These are phyloP conservation scores for Bubalus kerabau DNA, from an alignment of 2,113 vertebrate species.

Conservation along the genomic window DNA sequence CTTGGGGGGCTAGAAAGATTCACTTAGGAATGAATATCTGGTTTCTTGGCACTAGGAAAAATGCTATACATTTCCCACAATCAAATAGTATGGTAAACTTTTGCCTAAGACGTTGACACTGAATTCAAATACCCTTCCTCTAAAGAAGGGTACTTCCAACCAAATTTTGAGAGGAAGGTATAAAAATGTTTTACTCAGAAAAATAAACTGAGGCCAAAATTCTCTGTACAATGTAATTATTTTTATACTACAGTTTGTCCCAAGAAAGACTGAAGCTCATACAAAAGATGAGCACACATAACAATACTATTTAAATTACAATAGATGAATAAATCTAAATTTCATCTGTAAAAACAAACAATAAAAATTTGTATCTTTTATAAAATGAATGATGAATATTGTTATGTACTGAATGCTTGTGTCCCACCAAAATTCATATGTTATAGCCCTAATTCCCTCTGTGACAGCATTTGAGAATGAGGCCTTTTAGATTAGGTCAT, in stretches of 20 bases:
- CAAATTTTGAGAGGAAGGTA: neutral
- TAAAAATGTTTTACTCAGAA: neutral
- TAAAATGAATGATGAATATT: neutral
- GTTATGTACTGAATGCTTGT: neutral
- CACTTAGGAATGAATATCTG: neutral
- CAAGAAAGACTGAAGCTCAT: neutral
- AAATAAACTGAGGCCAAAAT: neutral
- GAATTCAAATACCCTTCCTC: neutral
- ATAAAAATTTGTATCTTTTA: neutral
- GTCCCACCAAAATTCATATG: neutral
- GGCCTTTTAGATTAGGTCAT: neutral
- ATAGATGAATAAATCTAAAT: neutral
- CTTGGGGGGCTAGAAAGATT: neutral
- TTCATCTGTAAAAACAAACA: neutral
- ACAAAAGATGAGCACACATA: neutral
- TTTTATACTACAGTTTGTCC: neutral
- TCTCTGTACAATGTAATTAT: neutral
- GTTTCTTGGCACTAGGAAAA: neutral
- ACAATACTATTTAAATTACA: neutral
- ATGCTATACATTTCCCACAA: neutral
- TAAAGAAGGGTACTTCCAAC: neutral
- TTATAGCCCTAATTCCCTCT: neutral
- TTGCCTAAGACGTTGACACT: neutral
- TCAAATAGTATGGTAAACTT: neutral
- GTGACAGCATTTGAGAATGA: neutral